These are phyloP conservation scores for Bacillus rossius DNA, from an alignment of 1,140 invertebrate species.

Conservation along the genomic window DNA sequence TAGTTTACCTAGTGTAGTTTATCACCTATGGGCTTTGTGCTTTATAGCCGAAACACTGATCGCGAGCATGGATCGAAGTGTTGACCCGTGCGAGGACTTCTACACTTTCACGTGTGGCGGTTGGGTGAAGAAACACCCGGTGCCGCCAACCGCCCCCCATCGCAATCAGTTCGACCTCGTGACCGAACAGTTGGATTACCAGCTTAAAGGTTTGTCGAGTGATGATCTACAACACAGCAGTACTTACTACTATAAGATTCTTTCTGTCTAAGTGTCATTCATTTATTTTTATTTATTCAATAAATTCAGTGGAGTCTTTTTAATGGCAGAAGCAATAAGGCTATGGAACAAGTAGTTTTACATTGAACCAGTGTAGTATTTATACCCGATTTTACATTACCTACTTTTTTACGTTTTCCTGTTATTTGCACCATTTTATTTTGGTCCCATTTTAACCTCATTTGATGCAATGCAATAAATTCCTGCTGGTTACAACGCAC, in stretches of 20 bases:
- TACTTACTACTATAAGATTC: not conserved
- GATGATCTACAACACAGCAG: not conserved
- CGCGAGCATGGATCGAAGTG: conserved; percentile 31
- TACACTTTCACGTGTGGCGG: conserved; percentile 44
- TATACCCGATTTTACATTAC: too few species aligned
- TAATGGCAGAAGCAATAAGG: too few species aligned
- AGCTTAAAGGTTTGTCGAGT: conserved; percentile 34
- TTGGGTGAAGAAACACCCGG: conserved; percentile 47
- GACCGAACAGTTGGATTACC: conserved; percentile 34
- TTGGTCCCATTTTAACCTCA: too few species aligned
- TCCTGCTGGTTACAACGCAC: too few species aligned
- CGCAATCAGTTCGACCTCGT: conserved; percentile 42
- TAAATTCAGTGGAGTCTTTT: too few species aligned
- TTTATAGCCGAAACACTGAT: conserved; percentile 31
- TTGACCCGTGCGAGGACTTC: conserved; percentile 39
- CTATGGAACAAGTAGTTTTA: too few species aligned
- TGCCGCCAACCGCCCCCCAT: conserved; percentile 30
- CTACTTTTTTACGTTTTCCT: too few species aligned
- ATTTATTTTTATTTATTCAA: not conserved
- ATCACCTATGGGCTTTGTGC: not conserved
- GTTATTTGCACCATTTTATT: too few species aligned
- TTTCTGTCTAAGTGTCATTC: not conserved
- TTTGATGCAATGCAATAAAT: too few species aligned
- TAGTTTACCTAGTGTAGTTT: not conserved
- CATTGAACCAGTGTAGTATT: too few species aligned